Evolutionary conservation across 53 echinoderm and acorn worm species (phyloP), one percentile per base, ranked within the genome.

Genomic region (Antedon mediterranea): DNA sequence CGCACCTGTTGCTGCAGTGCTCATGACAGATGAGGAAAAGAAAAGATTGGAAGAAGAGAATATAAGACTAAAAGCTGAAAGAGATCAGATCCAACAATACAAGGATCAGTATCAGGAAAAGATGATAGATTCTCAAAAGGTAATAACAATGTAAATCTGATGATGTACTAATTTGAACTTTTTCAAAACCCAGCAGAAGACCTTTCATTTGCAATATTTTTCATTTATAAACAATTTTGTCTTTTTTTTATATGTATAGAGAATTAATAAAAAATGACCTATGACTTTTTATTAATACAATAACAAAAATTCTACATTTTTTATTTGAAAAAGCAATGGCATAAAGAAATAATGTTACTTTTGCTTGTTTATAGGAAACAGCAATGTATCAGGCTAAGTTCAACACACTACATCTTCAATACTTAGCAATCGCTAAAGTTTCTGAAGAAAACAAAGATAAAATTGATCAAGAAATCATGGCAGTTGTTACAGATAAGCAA

Each of bases 41-140:
- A 43, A 75, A 42, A 77, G 83, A 31, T 70, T 83, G 20, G 82
- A 83, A 34, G 84, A 83, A 3, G 88, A 57, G 23, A 57, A 57
- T 8, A 6, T 57, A 18, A 57, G 57, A 57, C 57, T 57, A 2
- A 23, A 57, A 57, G 57, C 57, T 3, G 57, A 57, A 23, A 57
- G 57, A 57, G 23, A 57, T 57, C 57, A 26, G 23, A 18, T 57
- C 20, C 57, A 57, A 18, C 57, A 57, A 18, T 15, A 85, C 43
- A 93, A 72, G 78, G 86, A 75, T 0, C 71, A 88, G 72, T 88
- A 90, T 85, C 88, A 93, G 74, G 86, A 93, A 34, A 81, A 88
- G 74, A 83, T 83, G 82, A 86, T 93, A 29, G 73, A 88, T 4
- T 85, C 93, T 15, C 88, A 93, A 71, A 93, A 93, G 88, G 93